Percentiles rank a stretch among this genome's conserved stretches.
phyloP scores from a whole-genome alignment of 2,113 vertebrate species.

The Herpetotheres cachinnans region DNA sequence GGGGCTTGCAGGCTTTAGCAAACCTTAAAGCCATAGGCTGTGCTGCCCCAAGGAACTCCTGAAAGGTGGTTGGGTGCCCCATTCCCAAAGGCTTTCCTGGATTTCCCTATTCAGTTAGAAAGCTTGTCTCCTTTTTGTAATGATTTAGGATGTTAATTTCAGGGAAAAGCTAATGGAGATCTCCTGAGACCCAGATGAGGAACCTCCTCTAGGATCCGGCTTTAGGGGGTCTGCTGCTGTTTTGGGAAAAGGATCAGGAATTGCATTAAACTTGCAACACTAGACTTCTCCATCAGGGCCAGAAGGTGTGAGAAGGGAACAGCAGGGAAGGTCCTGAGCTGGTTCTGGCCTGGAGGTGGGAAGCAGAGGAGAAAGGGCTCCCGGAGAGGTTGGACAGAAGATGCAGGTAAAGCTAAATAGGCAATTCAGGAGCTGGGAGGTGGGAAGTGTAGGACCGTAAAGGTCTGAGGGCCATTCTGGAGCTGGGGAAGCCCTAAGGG shows the following conservation, averaged over 20 bases:
- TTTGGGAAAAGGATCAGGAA: neutral
- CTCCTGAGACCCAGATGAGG: neutral
- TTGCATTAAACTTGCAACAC: rapidly evolving
- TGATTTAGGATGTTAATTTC: neutral
- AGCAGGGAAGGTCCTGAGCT: neutral
- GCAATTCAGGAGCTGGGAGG: neutral
- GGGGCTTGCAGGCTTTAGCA: neutral
- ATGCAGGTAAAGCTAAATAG: neutral
- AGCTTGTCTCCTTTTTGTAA: neutral
- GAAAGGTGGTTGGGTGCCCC: rapidly evolving
- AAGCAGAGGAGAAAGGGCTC: neutral
- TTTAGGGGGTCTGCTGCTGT: neutral
- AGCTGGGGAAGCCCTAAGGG: neutral
- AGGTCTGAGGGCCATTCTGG: neutral
- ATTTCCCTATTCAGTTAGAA: neutral
- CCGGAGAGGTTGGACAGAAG: neutral
- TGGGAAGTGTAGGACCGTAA: rapidly evolving
- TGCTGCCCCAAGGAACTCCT: neutral
- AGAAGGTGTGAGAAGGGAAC: neutral
- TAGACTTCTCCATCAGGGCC: rapidly evolving
- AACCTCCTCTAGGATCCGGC: neutral
- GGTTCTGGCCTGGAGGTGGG: neutral
- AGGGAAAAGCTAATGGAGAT: neutral
- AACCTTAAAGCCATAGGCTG: neutral
- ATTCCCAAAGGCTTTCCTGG: neutral